phyloP scores from a whole-genome alignment of 2,113 vertebrate genomes.

The Notarius lentiginosus region DNA sequence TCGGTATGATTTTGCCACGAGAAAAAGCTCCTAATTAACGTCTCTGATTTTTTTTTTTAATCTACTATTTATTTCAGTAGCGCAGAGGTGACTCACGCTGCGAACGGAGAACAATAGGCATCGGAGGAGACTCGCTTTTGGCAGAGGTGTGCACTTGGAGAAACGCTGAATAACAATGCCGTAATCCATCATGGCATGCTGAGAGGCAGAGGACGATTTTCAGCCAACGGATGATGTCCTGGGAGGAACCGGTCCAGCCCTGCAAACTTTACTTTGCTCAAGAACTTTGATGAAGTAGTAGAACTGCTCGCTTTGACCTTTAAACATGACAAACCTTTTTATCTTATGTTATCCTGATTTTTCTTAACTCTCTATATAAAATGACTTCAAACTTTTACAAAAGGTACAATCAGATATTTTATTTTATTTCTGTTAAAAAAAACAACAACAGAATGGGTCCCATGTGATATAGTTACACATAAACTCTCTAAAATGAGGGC shows the following conservation, averaged over 20 bases:
- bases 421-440: neutral
- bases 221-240: slow-evolving; percentile 64
- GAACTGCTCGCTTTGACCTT: neutral
- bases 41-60: slow-evolving; percentile 70
- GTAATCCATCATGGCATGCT: slow-evolving; percentile 74
- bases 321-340: slow-evolving; percentile 1
- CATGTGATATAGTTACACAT: neutral
- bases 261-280: slow-evolving; percentile 35
- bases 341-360: neutral
- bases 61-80: slow-evolving; percentile 78
- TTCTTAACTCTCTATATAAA: neutral
- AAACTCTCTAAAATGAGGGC: neutral
- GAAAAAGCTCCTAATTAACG: slow-evolving; percentile 81
- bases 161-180: slow-evolving; percentile 77
- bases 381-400: neutral
- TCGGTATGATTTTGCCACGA: slow-evolving; percentile 74
- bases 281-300: slow-evolving; percentile 1
- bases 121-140: slow-evolving; percentile 72
- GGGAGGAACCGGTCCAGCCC: slow-evolving; percentile 57
- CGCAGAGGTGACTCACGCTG: slow-evolving; percentile 79
- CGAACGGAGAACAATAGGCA: slow-evolving; percentile 75
- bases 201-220: slow-evolving; percentile 68
- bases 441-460: neutral
- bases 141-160: slow-evolving; percentile 67
- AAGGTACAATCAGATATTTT: neutral